These are phyloP conservation scores for Crotalus tigris DNA, from an alignment of 2,113 vertebrate genomes.

Conservation along the genomic window DNA sequence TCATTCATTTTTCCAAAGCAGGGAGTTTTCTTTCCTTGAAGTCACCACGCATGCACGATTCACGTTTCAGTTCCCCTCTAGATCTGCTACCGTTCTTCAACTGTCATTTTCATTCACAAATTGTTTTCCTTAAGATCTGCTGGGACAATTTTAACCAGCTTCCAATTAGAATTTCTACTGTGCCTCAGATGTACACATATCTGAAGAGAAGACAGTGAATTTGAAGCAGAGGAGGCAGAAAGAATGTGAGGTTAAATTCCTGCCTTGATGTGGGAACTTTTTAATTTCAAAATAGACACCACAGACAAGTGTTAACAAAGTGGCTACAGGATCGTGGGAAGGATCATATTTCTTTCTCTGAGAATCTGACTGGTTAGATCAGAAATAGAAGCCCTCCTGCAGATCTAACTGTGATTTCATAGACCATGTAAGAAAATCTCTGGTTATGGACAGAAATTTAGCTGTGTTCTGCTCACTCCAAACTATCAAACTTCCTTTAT, in stretches of 20 bases:
- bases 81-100: background rate
- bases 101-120: background rate
- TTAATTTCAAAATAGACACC: background rate
- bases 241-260: background rate
- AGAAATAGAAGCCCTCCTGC: background rate
- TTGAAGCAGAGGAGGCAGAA: background rate
- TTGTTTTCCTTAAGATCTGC: background rate
- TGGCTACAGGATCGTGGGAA: background rate
- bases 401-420: background rate
- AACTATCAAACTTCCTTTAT: background rate
- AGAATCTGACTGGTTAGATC: background rate
- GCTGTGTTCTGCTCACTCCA: background rate
- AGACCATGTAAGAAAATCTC: background rate
- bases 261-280: background rate
- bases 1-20: background rate
- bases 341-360: background rate
- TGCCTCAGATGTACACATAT: background rate
- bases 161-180: background rate
- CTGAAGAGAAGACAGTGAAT: background rate
- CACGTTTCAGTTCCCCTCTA: background rate
- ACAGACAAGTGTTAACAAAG: background rate
- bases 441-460: background rate
- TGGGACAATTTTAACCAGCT: background rate
- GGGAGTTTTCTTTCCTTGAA: background rate
- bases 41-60: background rate